Base-by-base conservation (phyloP, 2,113 vertebrate genomes). In the Clarias gariepinus region DNA sequence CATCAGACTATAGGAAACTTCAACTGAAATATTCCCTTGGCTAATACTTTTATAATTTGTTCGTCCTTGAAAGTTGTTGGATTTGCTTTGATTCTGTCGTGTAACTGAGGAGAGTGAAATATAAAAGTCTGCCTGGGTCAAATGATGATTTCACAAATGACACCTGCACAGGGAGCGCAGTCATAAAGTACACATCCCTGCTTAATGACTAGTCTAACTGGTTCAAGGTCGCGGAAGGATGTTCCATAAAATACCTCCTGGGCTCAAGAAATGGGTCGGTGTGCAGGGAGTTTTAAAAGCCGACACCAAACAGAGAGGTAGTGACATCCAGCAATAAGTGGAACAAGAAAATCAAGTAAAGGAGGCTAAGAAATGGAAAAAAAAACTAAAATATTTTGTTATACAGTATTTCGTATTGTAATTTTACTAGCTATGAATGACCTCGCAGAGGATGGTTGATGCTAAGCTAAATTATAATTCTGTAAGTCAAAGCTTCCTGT, bases 241-340 rank as follows among this genome's bases (percentile, higher is more conserved):
- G 78, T 80, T 78, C 84, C 85, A 73, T 88, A 90, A 90, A 87
- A 88, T 87, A 88, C 77, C 73, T 87, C 87, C 80, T 71, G 85
- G 61, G 71, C 36, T 41, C 63, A 64, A 71, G 68, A 90, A 90
- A 88, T 90, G 83, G 87, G 87, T 90, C 89, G 87, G 85, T 13
- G 53, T 83, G 83, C 41, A 85, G 63, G n/a, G 78, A 53, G 64
- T 82, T 85, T 84, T 28, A 47, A 13, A 83, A 82, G 78, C 68
- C 55, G 71, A 83, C 55, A 52, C 83, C 23, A 68, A 21, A 18
- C 21, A 84, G 63, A 23, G 63, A 84, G 74, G 55, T 25, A 85
- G 57, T 6, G 11, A 55, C 30, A 41, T n/a, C 21, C 16, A 55
- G 64, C 41, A 41, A 57, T 15, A 28, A 74, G 57, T 41, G 12